Evolutionary conservation across 1,140 invertebrate genomes (phyloP), one percentile per base, ranked within the genome.

Genomic region (Spodoptera litura): DNA sequence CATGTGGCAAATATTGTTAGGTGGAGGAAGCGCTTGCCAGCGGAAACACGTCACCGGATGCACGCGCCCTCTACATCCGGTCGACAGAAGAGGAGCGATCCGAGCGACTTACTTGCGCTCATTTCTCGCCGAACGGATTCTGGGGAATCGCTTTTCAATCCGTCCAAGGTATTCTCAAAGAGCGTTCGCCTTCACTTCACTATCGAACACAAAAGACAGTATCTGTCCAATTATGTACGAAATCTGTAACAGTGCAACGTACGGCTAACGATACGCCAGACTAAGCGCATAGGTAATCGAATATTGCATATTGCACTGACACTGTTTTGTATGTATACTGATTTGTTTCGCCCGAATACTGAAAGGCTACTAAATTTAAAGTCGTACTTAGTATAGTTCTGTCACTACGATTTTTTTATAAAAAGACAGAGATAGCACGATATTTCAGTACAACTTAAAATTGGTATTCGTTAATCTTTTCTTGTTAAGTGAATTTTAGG

Each of bases 141-240:
- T n/a, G 62, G 68, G 44, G 56, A 62, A 78, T 78, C 77, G 77
- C 77, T 78, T 78, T 78, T 78, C 77, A 78, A 72, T 78, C 77
- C 77, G 44, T 31, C 49, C 27, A 64, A 44, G 31, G 55, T 78
- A 62, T 72, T 78, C 56, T 78, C 44, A 72, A 75, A 75, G 77
- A 61, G 27, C 38, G 35, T 51, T 35, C 56, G 38, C 61, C 52
- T 77, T 58, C 56, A 75, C 31, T 77, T 44, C 52, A 56, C 62
- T 66, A 38, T 49, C 56, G 74, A 66, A 38, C 72, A 75, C 58
- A 75, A 75, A 75, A 49, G 73, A 75, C 44, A 53, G 71, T 74
- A 20, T 74, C 15, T 20, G 35, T 62, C 49, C 73, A 75, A 75
- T 75, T 75, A 64, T 64, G 38, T 61, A 59, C 31, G 56, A 51